These are phyloP conservation scores for Empidonax traillii DNA, from an alignment of 2,113 vertebrate species.

Conservation along the genomic window DNA sequence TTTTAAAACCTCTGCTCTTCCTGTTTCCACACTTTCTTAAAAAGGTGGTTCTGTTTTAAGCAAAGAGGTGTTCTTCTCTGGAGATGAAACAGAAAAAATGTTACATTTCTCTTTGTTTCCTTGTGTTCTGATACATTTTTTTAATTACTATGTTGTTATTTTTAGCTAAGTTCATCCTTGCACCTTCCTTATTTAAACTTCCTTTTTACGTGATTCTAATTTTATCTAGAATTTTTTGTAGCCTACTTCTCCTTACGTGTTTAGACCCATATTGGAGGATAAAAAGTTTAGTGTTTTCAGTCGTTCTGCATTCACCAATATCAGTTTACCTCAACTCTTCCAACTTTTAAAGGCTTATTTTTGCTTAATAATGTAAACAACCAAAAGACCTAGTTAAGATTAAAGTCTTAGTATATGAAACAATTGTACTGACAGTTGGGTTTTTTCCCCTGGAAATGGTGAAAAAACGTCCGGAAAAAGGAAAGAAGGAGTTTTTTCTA, in stretches of 20 bases:
- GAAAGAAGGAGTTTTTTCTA: not conserved
- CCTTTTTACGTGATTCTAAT: not conserved
- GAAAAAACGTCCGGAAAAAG: not conserved
- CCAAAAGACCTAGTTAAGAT: not conserved
- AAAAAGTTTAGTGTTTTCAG: not conserved
- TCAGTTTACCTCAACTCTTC: not conserved
- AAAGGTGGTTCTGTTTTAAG: not conserved
- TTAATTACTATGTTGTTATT: slow-evolving; percentile 1
- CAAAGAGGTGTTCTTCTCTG: not conserved
- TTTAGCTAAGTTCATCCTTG: slow-evolving; percentile 18
- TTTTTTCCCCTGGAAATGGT: not conserved
- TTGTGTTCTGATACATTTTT: not conserved
- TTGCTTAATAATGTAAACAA: not conserved
- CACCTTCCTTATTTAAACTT: slow-evolving; percentile 5
- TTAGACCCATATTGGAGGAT: not conserved
- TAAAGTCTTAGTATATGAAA: not conserved
- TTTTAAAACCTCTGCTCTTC: not conserved
- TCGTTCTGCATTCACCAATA: not conserved
- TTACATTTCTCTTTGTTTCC: not conserved
- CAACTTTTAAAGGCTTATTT: not conserved
- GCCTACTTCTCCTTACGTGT: not conserved
- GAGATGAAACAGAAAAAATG: not conserved
- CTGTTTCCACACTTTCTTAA: not conserved
- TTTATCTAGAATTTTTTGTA: not conserved
- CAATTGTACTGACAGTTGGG: not conserved